Base-by-base conservation (phyloP, 1,140 invertebrate species). In the Bombus polaris region DNA sequence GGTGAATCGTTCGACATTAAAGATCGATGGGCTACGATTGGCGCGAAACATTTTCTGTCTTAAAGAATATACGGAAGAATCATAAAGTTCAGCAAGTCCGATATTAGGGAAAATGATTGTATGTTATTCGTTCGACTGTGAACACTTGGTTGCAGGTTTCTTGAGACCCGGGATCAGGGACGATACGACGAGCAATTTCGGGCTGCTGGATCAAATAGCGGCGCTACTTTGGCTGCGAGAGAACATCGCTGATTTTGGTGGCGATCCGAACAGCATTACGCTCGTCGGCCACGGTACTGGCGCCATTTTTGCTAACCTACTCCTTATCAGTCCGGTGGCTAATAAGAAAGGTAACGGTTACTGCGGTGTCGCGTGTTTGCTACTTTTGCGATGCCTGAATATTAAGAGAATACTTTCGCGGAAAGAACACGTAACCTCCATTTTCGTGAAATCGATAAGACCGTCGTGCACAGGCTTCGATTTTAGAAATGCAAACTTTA, bases 221-320 rank as follows among this genome's bases (percentile, higher is more conserved):
- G 98, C 98, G 0, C 94, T 99, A 25, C 96, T 98, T 86, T 99
- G 98, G 98, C 96, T 99, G 59, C 97, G 97, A 92, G 97, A 98
- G 93, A 98, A 99, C 95, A 97, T 98, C 87, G 96, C 95, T 53
- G 96, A 97, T 91, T 97, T 99, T 92, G 98, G 98, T 28, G 99
- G 99, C 0, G 97, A 99, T 95, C 96, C 97, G 1, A 95, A 95
- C 44, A 96, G 96, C 1, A 97, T 99, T 4, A 99, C 99, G 0
- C 93, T 99, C 28, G 97, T 99, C 95, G 99, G 99, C 0, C 98
- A 99, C 92, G 98, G 98, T 71, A 99, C 98, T 2, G 99, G 99
- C 0, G 98, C 98, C 0, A 98, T 98, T 53, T 98, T 98, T 92
- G 97, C 98, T 77, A 99, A 98, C 95, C 97, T 98, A 83, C 96